Conservation (phyloP, 2,888 invertebrate species). For the Brachypalpus laphriformis region DNA sequence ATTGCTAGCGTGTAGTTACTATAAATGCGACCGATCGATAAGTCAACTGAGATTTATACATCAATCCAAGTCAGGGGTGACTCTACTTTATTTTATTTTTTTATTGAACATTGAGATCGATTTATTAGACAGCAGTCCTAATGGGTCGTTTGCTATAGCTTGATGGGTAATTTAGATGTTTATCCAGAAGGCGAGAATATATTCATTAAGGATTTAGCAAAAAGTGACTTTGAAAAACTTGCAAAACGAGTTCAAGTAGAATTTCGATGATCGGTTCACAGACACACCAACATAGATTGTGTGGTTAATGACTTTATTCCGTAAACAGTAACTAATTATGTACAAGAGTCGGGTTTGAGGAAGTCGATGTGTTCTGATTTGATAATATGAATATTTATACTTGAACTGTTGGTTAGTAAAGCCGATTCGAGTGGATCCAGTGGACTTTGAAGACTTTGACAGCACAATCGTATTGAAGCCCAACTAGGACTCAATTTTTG, state of each 20-base stretch:
- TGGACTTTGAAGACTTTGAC: too few relatives aligned
- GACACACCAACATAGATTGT: background rate
- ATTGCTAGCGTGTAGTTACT: background rate
- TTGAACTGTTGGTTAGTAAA: too few relatives aligned
- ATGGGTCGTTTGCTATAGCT: background rate
- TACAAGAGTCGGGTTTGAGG: background rate
- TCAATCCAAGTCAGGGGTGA: background rate
- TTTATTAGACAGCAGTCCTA: background rate
- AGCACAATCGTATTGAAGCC: too few relatives aligned
- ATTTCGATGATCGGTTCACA: background rate
- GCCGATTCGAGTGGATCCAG: too few relatives aligned
- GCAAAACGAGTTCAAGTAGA: background rate
- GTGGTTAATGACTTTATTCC: background rate
- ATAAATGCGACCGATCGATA: background rate
- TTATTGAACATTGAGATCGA: background rate
- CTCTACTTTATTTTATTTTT: background rate
- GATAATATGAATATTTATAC: too few relatives aligned
- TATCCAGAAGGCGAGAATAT: background rate
- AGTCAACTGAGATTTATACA: slow-evolving; percentile 15
- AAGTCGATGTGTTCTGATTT: too few relatives aligned
- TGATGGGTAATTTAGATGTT: background rate
- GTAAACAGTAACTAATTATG: background rate
- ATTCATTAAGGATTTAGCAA: background rate
- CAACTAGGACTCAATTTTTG: too few relatives aligned
- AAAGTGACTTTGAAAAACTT: background rate